Conservation (phyloP, 2,888 invertebrate genomes). For the Pristionchus mayeri region DNA sequence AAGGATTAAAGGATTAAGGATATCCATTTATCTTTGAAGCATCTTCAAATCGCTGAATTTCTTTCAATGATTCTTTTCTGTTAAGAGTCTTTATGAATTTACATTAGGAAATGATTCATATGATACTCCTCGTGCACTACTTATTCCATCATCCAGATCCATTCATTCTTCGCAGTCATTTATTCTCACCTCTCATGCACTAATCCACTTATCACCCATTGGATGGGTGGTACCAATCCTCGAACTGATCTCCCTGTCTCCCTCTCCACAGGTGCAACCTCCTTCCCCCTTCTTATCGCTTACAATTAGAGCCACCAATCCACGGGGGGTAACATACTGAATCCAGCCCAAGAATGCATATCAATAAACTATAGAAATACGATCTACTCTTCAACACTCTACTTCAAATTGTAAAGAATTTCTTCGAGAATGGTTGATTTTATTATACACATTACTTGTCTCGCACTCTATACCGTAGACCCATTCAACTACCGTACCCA, state of each 20-base stretch:
- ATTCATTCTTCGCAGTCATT: neutral
- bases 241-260: neutral
- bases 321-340: conserved; percentile 7
- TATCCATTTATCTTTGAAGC: too few species aligned
- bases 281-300: conserved; percentile 27
- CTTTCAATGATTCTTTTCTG: too few species aligned
- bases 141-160: too few species aligned
- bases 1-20: too few species aligned
- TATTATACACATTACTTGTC: neutral
- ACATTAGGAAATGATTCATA: too few species aligned
- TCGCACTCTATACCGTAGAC: conserved; percentile 2
- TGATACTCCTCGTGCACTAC: too few species aligned
- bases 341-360: too few species aligned
- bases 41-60: too few species aligned
- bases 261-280: neutral
- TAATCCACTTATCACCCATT: conserved; percentile 24
- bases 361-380: too few species aligned
- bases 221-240: neutral
- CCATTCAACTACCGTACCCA: neutral
- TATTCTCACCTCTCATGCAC: neutral
- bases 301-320: conserved; percentile 24
- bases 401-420: too few species aligned
- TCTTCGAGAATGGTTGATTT: neutral
- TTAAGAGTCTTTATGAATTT: too few species aligned
- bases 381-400: neutral